These are phyloP conservation scores for Himalopsyche japonica DNA, from an alignment of 2,888 invertebrate genomes.

Conservation along the genomic window DNA sequence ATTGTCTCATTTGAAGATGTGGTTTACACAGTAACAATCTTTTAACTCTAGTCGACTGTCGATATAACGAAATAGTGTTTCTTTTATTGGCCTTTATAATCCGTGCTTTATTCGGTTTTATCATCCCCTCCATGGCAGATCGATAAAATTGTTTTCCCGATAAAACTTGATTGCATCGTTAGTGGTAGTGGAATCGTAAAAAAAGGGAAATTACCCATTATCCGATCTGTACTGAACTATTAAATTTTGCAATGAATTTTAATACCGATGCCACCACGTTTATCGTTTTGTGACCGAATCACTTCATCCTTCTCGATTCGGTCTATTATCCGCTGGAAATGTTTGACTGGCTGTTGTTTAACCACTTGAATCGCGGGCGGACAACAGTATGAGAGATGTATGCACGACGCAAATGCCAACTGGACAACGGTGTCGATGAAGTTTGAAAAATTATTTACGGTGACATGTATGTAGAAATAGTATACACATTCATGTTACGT, in stretches of 20 bases:
- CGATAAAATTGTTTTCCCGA: background rate
- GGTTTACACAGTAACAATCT: too few relatives aligned
- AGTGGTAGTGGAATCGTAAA: background rate
- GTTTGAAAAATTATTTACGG: too few relatives aligned
- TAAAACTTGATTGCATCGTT: background rate
- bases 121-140: background rate
- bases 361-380: too few relatives aligned
- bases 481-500: too few relatives aligned
- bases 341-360: background rate
- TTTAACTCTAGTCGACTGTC: too few relatives aligned
- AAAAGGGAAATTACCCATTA: background rate
- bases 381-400: too few relatives aligned
- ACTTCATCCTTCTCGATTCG: background rate
- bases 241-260: background rate
- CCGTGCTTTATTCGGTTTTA: background rate
- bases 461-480: too few relatives aligned
- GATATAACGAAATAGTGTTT: too few relatives aligned
- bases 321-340: background rate
- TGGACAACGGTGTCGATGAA: too few relatives aligned
- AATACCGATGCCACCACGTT: background rate
- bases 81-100: too few relatives aligned
- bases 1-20: too few relatives aligned
- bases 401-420: too few relatives aligned
- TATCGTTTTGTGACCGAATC: background rate
- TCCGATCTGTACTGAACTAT: background rate